Base-by-base conservation (phyloP, 1,140 invertebrate species). In the Drosophila sp. region DNA sequence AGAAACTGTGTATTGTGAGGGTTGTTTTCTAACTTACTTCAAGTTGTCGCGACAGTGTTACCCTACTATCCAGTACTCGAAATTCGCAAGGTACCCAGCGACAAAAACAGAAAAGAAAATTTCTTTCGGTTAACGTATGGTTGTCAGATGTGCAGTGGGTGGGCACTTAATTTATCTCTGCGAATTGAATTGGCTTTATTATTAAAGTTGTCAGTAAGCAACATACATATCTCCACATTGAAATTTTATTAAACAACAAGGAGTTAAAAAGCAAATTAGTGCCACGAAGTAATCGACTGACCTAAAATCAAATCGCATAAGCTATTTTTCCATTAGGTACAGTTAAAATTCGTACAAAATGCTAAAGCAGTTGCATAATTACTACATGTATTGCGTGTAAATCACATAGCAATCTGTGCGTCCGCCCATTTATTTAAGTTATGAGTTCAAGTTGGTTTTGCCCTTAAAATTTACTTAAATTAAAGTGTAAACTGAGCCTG, bases 131-230 rank as follows among this genome's bases (percentile, higher is more conserved):
- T 81, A 81, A 81, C 78, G 74, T 81, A 63, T 81, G n/a, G n/a
- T n/a, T n/a, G 79, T 78, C 79, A 82, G 67, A 54, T 54, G 50
- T 59, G 34, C 36, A 21, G 59, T 62, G 32, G 59, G 78, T 64
- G 38, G 76, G 16, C 45, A 38, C 16, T 41, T 18, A 58, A 27
- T 41, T 78, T 56, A 73, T 78, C 67, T 69, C 50, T 79, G 45
- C 25, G 76, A 43, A 73, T 63, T 77, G 59, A 61, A 25, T 59
- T 14, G 25, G 14, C 9, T 59, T 75, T 64, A 78, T 78, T 82
- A 58, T 76, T 51, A 66, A 82, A 78, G 71, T 82, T 81, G 79
- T 74, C 79, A 82, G 63, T 74, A 69, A 69, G 21, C 21, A 21
- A 21, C 34, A 70, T 38, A 16, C 18, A 11, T 13, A 13, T 41